Conservation (phyloP, 2,797 vertebrate species). For the Peromyscus attwateri region DNA sequence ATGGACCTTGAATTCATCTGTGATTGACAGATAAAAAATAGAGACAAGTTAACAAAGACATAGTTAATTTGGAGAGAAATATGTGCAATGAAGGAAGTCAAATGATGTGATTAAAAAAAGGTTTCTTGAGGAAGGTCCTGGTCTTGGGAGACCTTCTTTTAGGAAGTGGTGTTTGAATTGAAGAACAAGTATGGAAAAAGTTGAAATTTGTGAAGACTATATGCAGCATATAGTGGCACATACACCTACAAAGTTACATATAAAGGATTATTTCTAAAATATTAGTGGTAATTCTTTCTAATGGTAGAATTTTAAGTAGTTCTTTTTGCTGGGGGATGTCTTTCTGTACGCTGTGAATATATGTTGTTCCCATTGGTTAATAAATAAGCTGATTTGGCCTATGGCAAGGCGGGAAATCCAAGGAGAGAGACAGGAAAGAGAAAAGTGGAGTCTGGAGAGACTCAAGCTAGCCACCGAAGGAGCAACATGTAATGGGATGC, state of each 20-base stretch:
- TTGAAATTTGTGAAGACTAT: slow-evolving; percentile 32
- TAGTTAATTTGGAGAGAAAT: slow-evolving; percentile 51
- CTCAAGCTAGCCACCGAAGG: too few relatives aligned
- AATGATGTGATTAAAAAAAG: neutral
- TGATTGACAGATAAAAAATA: slow-evolving; percentile 16
- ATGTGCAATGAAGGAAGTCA: slow-evolving; percentile 1
- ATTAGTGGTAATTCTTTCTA: slow-evolving; percentile 50
- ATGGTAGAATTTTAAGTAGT: slow-evolving; percentile 30
- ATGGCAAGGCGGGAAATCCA: too few relatives aligned
- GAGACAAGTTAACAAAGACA: neutral
- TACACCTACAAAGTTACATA: neutral
- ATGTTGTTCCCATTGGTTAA: too few relatives aligned
- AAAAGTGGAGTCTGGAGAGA: too few relatives aligned
- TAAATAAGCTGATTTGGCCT: too few relatives aligned
- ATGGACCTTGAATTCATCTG: slow-evolving; percentile 24
- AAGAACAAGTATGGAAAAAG: neutral
- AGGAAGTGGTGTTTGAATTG: slow-evolving; percentile 46
- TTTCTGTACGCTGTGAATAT: too few relatives aligned
- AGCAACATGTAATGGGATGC: too few relatives aligned
- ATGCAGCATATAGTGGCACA: neutral
- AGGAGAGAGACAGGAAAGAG: too few relatives aligned
- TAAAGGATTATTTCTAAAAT: slow-evolving; percentile 13
- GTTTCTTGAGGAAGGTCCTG: neutral
- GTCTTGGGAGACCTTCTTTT: neutral
- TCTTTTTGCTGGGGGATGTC: neutral